Conservation (phyloP, 2,113 vertebrate genomes). For the Anarrhichthys ocellatus region DNA sequence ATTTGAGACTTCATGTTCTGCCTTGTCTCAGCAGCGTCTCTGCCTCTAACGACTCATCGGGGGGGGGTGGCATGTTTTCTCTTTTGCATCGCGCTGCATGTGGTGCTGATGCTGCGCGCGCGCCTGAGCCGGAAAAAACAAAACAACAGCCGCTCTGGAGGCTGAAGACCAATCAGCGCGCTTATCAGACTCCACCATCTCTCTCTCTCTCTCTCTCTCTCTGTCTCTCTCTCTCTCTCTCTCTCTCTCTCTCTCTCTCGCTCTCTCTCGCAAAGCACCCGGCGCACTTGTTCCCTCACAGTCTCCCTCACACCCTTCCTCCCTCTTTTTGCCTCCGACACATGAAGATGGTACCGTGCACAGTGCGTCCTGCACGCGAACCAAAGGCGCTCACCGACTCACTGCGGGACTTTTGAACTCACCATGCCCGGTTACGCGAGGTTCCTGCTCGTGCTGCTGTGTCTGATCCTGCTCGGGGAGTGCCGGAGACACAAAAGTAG, state of each 20-base stretch:
- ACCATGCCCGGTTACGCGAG: conserved; percentile 86
- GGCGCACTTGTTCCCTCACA: conserved; percentile 16
- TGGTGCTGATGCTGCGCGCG: conserved; percentile 70
- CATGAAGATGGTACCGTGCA: conserved; percentile 62
- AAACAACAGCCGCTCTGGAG: conserved; percentile 17
- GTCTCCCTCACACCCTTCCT: background rate
- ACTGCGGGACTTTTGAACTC: conserved; percentile 56
- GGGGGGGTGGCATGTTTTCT: background rate
- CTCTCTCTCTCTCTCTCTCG: conserved; percentile 6
- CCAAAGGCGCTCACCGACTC: background rate
- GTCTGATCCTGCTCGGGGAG: conserved; percentile 83
- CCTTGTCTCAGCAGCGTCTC: background rate
- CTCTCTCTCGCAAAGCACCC: conserved; percentile 5
- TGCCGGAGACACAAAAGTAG: conserved; percentile 85
- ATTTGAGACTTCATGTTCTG: background rate
- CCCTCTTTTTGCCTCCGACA: conserved; percentile 4
- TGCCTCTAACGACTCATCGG: background rate
- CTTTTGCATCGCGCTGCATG: conserved; percentile 3
- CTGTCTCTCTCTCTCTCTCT: background rate
- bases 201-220: background rate
- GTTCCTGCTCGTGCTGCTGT: conserved; percentile 84
- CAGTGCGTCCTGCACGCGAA: conserved; percentile 33
- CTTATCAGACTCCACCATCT: conserved; percentile 41
- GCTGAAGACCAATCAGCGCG: conserved; percentile 71
- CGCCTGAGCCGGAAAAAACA: conserved; percentile 6